These are phyloP conservation scores for Drosophila azteca DNA, from an alignment of 1,140 invertebrate species.

Conservation along the genomic window DNA sequence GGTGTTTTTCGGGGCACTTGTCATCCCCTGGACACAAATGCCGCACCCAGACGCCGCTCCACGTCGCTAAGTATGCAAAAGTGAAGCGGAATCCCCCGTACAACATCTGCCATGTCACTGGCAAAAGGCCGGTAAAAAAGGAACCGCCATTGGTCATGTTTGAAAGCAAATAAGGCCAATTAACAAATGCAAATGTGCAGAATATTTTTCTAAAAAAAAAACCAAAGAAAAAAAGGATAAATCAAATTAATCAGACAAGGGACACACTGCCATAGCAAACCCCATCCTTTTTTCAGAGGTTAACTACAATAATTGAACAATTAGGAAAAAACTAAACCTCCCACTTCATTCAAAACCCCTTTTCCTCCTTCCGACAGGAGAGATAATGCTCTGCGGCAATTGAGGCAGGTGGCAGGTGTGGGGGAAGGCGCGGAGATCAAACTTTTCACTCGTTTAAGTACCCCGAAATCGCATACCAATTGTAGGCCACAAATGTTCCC, in stretches of 20 bases:
- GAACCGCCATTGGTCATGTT: conserved; percentile 61
- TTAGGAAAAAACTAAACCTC: too few species aligned
- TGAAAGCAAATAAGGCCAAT: conserved; percentile 77
- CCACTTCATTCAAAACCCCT: too few species aligned
- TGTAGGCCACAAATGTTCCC: conserved; percentile 60
- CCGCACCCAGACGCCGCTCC: conserved; percentile 19
- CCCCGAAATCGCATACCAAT: conserved; percentile 49
- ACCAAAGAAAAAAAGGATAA: background rate
- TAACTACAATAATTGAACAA: too few species aligned
- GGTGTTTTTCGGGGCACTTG: conserved; percentile 46
- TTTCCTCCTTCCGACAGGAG: too few species aligned
- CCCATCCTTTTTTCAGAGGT: too few species aligned
- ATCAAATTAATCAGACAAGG: background rate
- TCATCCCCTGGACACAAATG: conserved; percentile 45
- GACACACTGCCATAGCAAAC: too few species aligned
- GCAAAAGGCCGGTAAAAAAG: conserved; percentile 21
- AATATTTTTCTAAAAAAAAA: conserved; percentile 5
- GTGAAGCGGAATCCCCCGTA: conserved; percentile 18
- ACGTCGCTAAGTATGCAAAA: conserved; percentile 31
- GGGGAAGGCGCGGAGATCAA: background rate
- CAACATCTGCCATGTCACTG: conserved; percentile 42
- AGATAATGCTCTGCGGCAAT: background rate
- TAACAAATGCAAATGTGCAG: conserved; percentile 67
- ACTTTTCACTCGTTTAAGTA: conserved; percentile 51
- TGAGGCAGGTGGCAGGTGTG: background rate